phyloP scores from a whole-genome alignment of 2,797 vertebrate genomes.

The Hephaestus fuliginosus region DNA sequence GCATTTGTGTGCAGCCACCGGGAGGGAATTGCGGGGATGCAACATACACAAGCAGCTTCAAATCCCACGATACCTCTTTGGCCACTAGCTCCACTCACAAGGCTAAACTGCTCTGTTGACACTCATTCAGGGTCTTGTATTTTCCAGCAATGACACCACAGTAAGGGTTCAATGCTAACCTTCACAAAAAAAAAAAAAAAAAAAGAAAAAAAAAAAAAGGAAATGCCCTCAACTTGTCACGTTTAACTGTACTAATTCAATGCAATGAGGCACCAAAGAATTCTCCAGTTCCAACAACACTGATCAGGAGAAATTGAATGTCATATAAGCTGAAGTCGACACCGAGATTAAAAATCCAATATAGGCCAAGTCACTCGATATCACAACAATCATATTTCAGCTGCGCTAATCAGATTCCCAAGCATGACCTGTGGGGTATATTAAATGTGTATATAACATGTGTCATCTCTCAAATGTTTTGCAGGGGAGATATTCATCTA shows the following conservation, averaged over 20 bases:
- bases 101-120: constrained; percentile 43
- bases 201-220: background rate
- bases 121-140: constrained; percentile 42
- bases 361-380: constrained; percentile 62
- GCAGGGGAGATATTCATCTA: constrained; percentile 62
- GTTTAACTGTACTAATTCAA: constrained; percentile 30
- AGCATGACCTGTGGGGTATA: constrained; percentile 69
- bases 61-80: constrained; percentile 44
- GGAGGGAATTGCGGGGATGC: background rate
- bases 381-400: constrained; percentile 69
- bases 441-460: constrained; percentile 72
- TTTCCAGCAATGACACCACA: constrained; percentile 18
- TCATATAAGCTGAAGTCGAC: constrained; percentile 37
- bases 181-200: background rate
- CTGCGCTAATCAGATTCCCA: constrained; percentile 71
- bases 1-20: background rate
- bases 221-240: constrained; percentile 14
- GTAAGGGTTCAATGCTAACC: background rate
- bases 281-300: constrained; percentile 3
- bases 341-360: constrained; percentile 70
- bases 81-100: constrained; percentile 36
- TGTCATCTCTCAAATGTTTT: constrained; percentile 65
- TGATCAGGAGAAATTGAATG: constrained; percentile 39
- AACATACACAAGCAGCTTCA: background rate
- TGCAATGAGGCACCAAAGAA: background rate